A percentile compares a stretch with the other conserved stretches of the same genome.
These are phyloP conservation scores for Pandemis heparana DNA, from an alignment of 2,888 invertebrate species.

Conservation along the genomic window DNA sequence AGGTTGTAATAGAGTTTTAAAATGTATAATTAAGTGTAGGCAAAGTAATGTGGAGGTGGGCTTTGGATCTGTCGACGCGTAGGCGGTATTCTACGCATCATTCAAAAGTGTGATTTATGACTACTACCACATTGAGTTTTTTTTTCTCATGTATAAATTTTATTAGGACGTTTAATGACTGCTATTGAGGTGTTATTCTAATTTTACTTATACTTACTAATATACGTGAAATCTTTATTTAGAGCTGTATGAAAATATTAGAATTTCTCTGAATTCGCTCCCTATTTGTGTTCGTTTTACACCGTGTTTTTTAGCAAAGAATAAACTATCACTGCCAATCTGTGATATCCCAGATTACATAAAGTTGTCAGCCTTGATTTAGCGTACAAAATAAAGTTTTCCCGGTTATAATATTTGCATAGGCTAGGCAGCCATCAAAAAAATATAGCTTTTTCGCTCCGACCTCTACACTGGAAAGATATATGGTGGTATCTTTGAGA, in stretches of 20 bases:
- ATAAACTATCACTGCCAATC: not conserved
- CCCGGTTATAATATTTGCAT: too few relatives aligned
- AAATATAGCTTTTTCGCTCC: not conserved
- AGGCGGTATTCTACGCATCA: not conserved
- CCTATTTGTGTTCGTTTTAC: not conserved
- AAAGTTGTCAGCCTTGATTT: not conserved
- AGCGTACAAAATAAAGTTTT: too few relatives aligned
- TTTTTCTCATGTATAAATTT: not conserved
- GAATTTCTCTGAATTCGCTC: not conserved
- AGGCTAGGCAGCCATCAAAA: not conserved
- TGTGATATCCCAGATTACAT: not conserved
- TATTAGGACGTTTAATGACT: not conserved
- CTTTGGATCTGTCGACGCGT: slow-evolving; percentile 3
- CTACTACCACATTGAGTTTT: not conserved
- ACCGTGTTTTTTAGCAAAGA: not conserved
- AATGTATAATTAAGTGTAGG: slow-evolving; percentile 3
- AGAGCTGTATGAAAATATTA: too few relatives aligned
- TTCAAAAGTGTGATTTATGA: not conserved
- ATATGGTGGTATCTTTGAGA: too few relatives aligned
- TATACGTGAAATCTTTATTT: not conserved
- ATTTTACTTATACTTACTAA: not conserved
- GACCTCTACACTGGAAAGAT: not conserved
- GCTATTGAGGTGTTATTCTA: not conserved
- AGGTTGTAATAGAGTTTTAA: not conserved
- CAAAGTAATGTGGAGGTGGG: slow-evolving; percentile 9